Evolutionary conservation across 2,888 invertebrate species (phyloP), one percentile per base, ranked within the genome.

Genomic region (Agonopterix arenella): DNA sequence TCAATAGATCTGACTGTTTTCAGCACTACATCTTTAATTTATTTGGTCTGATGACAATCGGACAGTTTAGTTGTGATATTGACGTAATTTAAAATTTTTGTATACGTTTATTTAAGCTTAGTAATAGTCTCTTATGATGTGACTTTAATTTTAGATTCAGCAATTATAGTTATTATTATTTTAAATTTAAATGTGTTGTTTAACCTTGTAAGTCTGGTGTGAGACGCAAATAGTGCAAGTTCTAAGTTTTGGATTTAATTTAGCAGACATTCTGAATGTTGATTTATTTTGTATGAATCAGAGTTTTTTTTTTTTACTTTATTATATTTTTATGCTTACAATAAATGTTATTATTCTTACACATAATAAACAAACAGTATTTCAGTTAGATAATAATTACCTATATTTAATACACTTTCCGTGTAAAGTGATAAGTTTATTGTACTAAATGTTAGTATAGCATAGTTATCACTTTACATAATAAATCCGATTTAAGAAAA

Each of bases 41-140:
- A 82, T 81, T 83, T 73, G 73, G 69, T 80, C 80, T 78, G 70
- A 46, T 50, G 53, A 45, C 8, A 46, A 60, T 58, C 77, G 69
- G 84, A 80, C 63, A 65, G 71, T 85, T 88, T 82, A 85, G 88
- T 89, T 89, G 89, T 89, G 89, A 89, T 89, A 89, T 88, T 80
- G 83, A 73, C 73, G 28, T 28, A 84, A 81, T 80, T 66, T 83
- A 73, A 84, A 80, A 70, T 73, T 81, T 84, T 84, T 78, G 88
- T 89, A 89, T 89, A 89, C 88, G 88, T 88, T 88, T 84, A 81
- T 73, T 80, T 40, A 28, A 9, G n/a, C 9, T 84, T 83, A 78
- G 78, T 55, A 65, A 56, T 28, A 28, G 86, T 88, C 84, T 76
- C 72, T 53, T 4, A 48, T 28, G 49, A 41, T 58, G 79, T 85